Evolutionary conservation across 2,113 vertebrate genomes (phyloP).

Genomic region (Callionymus lyra): DNA sequence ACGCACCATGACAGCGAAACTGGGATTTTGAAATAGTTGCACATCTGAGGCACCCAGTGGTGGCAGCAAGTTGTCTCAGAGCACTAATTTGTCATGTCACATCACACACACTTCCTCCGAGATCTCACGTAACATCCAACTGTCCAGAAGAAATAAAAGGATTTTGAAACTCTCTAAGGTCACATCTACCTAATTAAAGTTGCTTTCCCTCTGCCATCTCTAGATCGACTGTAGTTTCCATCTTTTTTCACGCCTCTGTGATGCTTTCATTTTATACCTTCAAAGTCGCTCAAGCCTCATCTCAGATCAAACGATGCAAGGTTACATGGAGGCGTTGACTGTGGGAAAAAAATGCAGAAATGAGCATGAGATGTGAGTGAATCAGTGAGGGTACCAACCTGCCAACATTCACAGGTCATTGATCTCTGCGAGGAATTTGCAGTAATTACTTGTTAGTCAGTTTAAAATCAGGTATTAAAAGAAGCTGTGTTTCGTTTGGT

Average conservation of each 20-base stretch:
- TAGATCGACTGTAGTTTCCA: constrained; percentile 13
- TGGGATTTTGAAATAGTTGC: no score
- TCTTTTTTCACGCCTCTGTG: neutral
- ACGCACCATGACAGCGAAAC: no score
- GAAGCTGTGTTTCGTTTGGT: neutral
- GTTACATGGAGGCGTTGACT: constrained; percentile 5
- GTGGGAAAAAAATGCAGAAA: constrained; percentile 5
- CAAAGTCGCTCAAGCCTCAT: constrained; percentile 7
- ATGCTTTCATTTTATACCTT: constrained; percentile 14
- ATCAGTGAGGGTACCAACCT: constrained; percentile 12
- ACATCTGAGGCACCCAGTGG: no score
- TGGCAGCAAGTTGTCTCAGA: no score
- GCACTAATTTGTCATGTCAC: no score
- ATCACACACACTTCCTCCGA: no score
- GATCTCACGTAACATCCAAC: no score
- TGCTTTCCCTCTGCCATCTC: constrained; percentile 6
- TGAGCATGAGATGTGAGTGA: neutral
- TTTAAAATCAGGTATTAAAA: constrained; percentile 4
- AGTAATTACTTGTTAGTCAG: constrained; percentile 19
- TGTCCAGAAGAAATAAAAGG: constrained; percentile 36
- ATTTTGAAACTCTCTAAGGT: constrained; percentile 34
- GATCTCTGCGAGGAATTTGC: constrained; percentile 12
- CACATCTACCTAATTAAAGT: constrained; percentile 25
- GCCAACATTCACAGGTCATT: constrained; percentile 11
- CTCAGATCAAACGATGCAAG: constrained; percentile 6